Percentiles rank a stretch among this genome's conserved stretches.
Conservation (phyloP, 2,797 vertebrate genomes). For the Enteromius thamalakanensis region DNA sequence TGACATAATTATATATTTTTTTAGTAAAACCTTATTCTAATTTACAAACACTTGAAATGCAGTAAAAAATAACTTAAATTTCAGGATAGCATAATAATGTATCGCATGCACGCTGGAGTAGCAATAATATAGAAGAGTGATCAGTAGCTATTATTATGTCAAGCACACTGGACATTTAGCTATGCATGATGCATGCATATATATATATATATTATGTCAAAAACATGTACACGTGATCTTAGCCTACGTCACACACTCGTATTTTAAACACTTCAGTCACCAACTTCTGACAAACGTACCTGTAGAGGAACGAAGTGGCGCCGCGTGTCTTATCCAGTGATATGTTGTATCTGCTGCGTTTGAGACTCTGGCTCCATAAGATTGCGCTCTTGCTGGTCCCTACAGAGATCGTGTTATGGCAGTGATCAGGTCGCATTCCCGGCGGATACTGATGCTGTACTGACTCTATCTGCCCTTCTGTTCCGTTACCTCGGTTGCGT, state of each 20-base stretch:
- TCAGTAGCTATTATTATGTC: neutral
- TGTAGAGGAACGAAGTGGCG: neutral
- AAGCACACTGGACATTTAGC: neutral
- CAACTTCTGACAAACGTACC: slow-evolving; percentile 14
- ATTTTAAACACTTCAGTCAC: neutral
- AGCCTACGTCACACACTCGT: neutral
- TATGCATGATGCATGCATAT: neutral
- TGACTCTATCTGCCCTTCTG: neutral
- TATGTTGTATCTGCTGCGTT: neutral
- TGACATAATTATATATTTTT: neutral
- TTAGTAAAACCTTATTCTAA: neutral
- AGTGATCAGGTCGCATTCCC: slow-evolving; percentile 39
- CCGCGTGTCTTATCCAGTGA: neutral
- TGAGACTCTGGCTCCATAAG: slow-evolving; percentile 30
- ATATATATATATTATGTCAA: no score
- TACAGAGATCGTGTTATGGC: neutral
- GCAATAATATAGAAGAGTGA: neutral
- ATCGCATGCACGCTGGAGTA: neutral
- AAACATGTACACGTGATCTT: neutral
- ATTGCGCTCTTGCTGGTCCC: neutral
- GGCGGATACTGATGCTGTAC: slow-evolving; percentile 41
- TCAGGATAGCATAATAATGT: neutral
- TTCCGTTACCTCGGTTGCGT: slow-evolving; percentile 39
- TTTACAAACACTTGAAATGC: neutral
- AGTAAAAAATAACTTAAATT: neutral